Base-by-base conservation (phyloP, 92 coral and sea anemone genomes). In the Nematostella vectensis region DNA sequence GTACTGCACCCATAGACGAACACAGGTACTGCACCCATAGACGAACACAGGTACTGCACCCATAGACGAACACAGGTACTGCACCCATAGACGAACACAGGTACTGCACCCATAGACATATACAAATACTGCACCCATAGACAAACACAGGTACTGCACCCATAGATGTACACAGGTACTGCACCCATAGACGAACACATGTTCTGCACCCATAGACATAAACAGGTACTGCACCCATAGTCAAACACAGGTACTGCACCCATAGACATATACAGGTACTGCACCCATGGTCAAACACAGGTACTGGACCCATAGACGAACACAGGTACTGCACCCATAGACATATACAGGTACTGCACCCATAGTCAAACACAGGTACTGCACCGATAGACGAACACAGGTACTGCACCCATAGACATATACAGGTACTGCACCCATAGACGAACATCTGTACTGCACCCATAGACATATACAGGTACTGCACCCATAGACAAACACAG, bases 71-170 rank as follows among this genome's bases (percentile, higher is more conserved):
- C 54, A 25, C n/a, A 13, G 20, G 52, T 29, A 20, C 40, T 33
- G 8, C 6, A 6, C 15, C 40, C 40, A 33, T 33, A 4, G n/a
- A n/a, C n/a, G n/a, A n/a, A n/a, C n/a, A n/a, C n/a, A n/a, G n/a
- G n/a, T n/a, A n/a, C n/a, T n/a, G 94, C 58, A 87, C 94, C 8
- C 83, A 85, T 65, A 74, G 83, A 25, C 94, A 85, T 33, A 63
- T 85, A 53, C 69, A 81, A 59, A 87, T 87, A 2, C 75, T 85
- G 11, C 80, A 85, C 54, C 83, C 94, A 22, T 79, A 47, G 66
- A 0, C 71, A 78, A 11, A 26, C 19, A 12, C 82, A 74, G 82
- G 82, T 70, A 48, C 48, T 3, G 33, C 10, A 12, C 26, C 47
- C 2, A 18, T 6, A 18, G 21, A 37, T 16, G 62, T 15, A 18